These are phyloP conservation scores for Sinocyclocheilus maitianheensis DNA, from an alignment of 2,113 vertebrate genomes.

Conservation along the genomic window DNA sequence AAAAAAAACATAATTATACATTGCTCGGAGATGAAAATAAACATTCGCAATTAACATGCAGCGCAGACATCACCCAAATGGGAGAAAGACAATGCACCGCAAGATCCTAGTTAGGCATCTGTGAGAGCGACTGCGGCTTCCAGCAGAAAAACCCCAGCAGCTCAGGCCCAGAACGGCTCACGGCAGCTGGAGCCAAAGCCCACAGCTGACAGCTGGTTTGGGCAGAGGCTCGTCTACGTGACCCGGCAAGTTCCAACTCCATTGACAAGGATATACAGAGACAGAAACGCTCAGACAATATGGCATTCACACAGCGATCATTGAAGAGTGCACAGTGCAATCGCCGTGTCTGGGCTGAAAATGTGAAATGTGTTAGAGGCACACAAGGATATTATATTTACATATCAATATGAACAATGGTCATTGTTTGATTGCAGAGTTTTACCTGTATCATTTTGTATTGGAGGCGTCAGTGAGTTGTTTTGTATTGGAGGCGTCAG, in stretches of 20 bases:
- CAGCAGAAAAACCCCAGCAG: conserved; percentile 8
- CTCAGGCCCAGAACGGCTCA: conserved; percentile 41
- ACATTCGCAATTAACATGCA: conserved; percentile 36
- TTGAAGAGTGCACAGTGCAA: conserved; percentile 20
- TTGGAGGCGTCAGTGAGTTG: neutral
- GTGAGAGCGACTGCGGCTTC: conserved; percentile 31
- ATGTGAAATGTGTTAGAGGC: neutral
- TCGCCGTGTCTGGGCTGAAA: neutral
- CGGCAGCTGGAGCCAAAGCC: conserved; percentile 65
- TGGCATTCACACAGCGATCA: conserved; percentile 2
- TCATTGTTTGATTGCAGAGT: neutral
- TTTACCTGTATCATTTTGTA: neutral
- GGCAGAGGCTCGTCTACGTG: conserved; percentile 18
- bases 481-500: neutral
- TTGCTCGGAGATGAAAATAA: conserved; percentile 20
- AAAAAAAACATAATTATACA: conserved; percentile 25
- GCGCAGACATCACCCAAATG: neutral
- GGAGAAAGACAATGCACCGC: conserved; percentile 23
- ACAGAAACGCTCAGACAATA: conserved; percentile 37
- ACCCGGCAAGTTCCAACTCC: neutral
- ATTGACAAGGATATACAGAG: conserved; percentile 13
- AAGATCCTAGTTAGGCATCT: conserved; percentile 44
- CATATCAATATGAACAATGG: conserved; percentile 33
- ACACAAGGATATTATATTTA: conserved; percentile 8
- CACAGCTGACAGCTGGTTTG: conserved; percentile 76